Conservation (phyloP, 2,113 vertebrate genomes). For the Antechinus flavipes region DNA sequence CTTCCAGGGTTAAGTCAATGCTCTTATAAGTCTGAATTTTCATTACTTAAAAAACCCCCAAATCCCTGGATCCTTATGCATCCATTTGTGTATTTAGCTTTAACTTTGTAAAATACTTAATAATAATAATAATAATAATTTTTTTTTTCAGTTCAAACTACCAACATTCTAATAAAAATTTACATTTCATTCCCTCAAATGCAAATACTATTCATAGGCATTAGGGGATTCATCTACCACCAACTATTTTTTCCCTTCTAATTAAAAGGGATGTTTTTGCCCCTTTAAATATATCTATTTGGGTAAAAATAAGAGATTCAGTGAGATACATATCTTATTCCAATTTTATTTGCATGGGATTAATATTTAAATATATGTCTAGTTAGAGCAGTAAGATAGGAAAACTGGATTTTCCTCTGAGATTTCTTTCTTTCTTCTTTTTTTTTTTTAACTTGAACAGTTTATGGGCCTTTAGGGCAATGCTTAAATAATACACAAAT, state of each 20-base stretch:
- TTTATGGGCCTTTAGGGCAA: not conserved
- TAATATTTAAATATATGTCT: constrained; percentile 33
- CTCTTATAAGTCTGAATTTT: not conserved
- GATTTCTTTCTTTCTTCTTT: not conserved
- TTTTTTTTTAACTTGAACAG: not conserved
- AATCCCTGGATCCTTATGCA: not conserved
- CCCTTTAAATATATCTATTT: constrained; percentile 42
- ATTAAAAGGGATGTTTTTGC: constrained; percentile 51
- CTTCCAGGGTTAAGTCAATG: not conserved
- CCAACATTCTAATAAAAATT: constrained; percentile 1
- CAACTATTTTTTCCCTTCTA: constrained; percentile 35
- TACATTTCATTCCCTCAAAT: not conserved
- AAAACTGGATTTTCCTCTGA: constrained; percentile 25
- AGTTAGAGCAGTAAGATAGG: constrained; percentile 21
- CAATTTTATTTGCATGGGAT: constrained; percentile 14
- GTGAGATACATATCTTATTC: constrained; percentile 1
- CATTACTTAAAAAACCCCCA: not conserved
- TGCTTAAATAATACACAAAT: constrained; percentile 52
- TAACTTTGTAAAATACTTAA: not conserved
- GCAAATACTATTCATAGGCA: constrained; percentile 13
- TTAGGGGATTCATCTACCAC: not conserved
- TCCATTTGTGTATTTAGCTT: not conserved
- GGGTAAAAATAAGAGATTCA: constrained; percentile 12
- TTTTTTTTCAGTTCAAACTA: not conserved
- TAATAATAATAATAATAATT: not conserved